Conservation (phyloP, 92 coral and sea anemone genomes). For the Galaxea fascicularis region DNA sequence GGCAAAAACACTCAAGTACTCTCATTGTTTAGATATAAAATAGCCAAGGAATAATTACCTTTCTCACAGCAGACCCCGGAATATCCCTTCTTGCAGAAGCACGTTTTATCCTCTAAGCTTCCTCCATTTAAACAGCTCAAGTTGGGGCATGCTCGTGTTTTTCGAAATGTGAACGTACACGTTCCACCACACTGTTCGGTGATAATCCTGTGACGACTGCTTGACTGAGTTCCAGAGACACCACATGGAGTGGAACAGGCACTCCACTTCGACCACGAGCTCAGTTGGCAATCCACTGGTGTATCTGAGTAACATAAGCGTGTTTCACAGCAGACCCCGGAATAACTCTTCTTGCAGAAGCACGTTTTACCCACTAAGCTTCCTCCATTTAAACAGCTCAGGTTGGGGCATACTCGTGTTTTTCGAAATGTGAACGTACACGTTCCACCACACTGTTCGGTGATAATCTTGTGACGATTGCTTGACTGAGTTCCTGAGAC, state of each 20-base stretch:
- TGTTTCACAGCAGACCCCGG: conserved; percentile 16
- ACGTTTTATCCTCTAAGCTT: not conserved
- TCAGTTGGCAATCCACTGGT: not conserved
- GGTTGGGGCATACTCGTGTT: no score
- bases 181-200: no score
- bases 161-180: no score
- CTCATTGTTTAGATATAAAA: no score
- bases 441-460: not conserved
- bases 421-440: not conserved
- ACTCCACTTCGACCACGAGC: conserved; percentile 7
- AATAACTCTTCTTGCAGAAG: not conserved
- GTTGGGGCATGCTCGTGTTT: not conserved
- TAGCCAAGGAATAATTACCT: no score
- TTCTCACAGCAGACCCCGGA: not conserved
- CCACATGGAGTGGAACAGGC: not conserved
- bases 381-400: not conserved
- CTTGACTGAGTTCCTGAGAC: no score
- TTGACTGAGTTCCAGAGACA: no score
- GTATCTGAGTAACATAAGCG: not conserved
- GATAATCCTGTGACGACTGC: no score
- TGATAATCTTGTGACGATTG: not conserved
- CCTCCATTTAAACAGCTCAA: not conserved
- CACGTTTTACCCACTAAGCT: not conserved
- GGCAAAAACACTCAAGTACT: no score
- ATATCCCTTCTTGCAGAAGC: not conserved